These are phyloP conservation scores for Volucella inanis DNA, from an alignment of 2,888 invertebrate genomes.

Conservation along the genomic window DNA sequence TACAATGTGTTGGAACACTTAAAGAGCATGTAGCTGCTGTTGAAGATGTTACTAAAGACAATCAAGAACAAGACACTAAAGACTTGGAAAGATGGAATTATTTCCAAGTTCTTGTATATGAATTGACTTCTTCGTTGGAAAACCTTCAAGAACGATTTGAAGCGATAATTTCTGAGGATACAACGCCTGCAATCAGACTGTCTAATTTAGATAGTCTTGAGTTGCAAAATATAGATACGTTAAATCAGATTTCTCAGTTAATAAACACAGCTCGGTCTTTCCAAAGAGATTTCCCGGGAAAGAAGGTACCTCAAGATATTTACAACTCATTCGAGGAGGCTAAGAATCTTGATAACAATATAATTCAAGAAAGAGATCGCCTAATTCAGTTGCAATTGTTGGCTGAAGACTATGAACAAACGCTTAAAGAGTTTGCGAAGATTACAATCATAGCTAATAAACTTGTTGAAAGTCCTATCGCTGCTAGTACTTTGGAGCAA, in stretches of 20 bases:
- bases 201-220: constrained; percentile 89
- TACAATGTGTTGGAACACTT: constrained; percentile 85
- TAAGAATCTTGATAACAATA: constrained; percentile 88
- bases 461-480: constrained; percentile 90
- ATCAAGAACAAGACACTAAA: constrained; percentile 85
- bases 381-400: constrained; percentile 89
- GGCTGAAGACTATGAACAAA: constrained; percentile 94
- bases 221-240: constrained; percentile 86
- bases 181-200: constrained; percentile 87
- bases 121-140: constrained; percentile 79
- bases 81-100: constrained; percentile 88
- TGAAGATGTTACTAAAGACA: constrained; percentile 86
- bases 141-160: constrained; percentile 80
- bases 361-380: constrained; percentile 89
- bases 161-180: constrained; percentile 83
- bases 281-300: constrained; percentile 88
- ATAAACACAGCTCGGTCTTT: constrained; percentile 86
- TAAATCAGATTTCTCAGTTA: constrained; percentile 86
- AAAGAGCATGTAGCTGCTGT: constrained; percentile 89
- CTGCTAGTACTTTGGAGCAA: constrained; percentile 89
- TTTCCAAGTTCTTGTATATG: constrained; percentile 87
- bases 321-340: constrained; percentile 87
- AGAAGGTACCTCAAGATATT: constrained; percentile 87
- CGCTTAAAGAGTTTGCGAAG: constrained; percentile 92
- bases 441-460: constrained; percentile 93